Evolutionary conservation across 2,797 vertebrate genomes (phyloP).

Genomic region (Syngnathus rostellatus): DNA sequence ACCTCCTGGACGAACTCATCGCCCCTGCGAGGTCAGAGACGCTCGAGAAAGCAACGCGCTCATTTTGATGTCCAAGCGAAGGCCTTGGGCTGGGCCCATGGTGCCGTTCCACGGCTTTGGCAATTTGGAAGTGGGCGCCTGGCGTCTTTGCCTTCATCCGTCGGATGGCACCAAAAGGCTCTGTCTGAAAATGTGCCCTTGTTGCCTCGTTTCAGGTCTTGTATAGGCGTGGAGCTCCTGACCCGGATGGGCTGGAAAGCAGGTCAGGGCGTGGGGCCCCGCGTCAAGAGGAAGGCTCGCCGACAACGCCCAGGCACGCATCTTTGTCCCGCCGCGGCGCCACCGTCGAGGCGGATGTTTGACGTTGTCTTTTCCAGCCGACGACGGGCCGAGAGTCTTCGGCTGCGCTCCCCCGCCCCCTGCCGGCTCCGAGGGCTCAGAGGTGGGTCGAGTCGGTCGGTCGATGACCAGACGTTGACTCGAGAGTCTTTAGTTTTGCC

Average conservation of each 20-base stretch:
- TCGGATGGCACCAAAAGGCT: too few relatives aligned
- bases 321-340: too few relatives aligned
- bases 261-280: constrained; percentile 89
- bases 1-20: constrained; percentile 81
- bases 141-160: too few relatives aligned
- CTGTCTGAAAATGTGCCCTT: background rate
- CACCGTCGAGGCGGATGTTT: background rate
- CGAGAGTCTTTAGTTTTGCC: too few relatives aligned
- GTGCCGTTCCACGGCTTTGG: too few relatives aligned
- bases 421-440: constrained; percentile 67
- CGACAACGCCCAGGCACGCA: constrained; percentile 68
- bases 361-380: constrained; percentile 44
- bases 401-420: constrained; percentile 66
- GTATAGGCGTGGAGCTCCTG: constrained; percentile 83
- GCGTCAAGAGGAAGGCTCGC: constrained; percentile 78
- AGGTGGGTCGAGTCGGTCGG: background rate
- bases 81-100: too few relatives aligned
- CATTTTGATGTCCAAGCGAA: too few relatives aligned
- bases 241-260: constrained; percentile 94
- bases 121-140: too few relatives aligned
- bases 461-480: too few relatives aligned
- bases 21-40: constrained; percentile 74
- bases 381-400: constrained; percentile 60
- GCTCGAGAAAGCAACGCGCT: too few relatives aligned
- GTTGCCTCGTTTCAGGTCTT: constrained; percentile 65